These are phyloP conservation scores for Drosophila pectinifera DNA, from an alignment of 1,140 invertebrate species.

Conservation along the genomic window DNA sequence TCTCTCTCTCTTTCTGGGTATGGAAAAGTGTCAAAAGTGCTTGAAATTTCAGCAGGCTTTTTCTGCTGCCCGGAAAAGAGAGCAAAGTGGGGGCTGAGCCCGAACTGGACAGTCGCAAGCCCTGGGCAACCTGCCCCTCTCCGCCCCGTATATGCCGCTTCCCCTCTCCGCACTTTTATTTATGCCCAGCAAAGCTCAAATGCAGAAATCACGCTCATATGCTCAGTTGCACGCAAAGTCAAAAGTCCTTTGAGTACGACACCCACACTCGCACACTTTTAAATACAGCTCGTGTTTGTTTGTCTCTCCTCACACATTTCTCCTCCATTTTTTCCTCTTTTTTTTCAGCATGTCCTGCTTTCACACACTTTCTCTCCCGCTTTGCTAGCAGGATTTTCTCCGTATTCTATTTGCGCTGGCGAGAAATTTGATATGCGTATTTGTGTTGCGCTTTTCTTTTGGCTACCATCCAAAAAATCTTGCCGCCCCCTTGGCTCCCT, in stretches of 20 bases:
- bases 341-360: constrained; percentile 19
- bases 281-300: constrained; percentile 24
- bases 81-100: constrained; percentile 13
- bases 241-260: constrained; percentile 71
- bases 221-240: constrained; percentile 81
- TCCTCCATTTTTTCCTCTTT: constrained; percentile 16
- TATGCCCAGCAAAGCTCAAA: constrained; percentile 69
- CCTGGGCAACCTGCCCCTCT: constrained; percentile 1
- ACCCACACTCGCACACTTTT: constrained; percentile 27
- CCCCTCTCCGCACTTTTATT: constrained; percentile 36
- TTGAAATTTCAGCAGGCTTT: constrained; percentile 82
- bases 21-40: constrained; percentile 79
- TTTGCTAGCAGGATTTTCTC: constrained; percentile 21
- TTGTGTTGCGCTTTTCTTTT: constrained; percentile 76
- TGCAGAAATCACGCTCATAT: constrained; percentile 83
- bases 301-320: too few species aligned
- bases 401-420: constrained; percentile 33
- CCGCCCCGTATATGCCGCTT: not conserved
- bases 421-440: constrained; percentile 80
- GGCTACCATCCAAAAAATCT: constrained; percentile 57
- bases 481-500: constrained; percentile 9
- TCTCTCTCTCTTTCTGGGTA: constrained; percentile 25
- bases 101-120: constrained; percentile 58
- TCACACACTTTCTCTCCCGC: constrained; percentile 40
- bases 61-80: constrained; percentile 37